Evolutionary conservation across 1,140 invertebrate species (phyloP), one percentile per base, ranked within the genome.

Genomic region (Tyrophagus putrescentiae): DNA sequence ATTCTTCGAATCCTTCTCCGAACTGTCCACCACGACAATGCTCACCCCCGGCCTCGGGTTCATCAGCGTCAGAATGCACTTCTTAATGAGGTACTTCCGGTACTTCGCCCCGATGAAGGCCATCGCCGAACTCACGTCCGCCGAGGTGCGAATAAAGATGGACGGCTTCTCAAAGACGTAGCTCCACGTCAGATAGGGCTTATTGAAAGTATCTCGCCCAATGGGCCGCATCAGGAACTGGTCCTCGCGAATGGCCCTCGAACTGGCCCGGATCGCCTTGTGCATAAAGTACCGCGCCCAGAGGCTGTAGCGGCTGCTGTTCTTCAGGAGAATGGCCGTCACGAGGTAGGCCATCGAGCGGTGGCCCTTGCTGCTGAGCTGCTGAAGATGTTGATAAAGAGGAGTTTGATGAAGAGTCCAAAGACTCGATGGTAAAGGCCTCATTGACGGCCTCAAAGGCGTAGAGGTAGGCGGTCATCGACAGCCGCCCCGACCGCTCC

Each of bases 1-100:
- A 18, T 36, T 31, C 21, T 39, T 39, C 0, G 16, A 3, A 34
- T 28, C 23, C 3, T n/a, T n/a, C n/a, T n/a, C 9, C 39, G 27
- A 2, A 53, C 7, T 5, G 3, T 54, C 27, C 9, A 16, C 1
- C 11, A 60, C 29, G 4, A 61, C n/a, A 18, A 42, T 59, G 28
- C 33, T 42, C 4, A 56, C 33, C 25, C 62, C 62, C n/a, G 11
- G 42, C 25, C 41, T 23, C 13, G 63, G 63, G 39, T 64, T 64
- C 42, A 62, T 62, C 44, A 64, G 36, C 3, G 63, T 62, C 16
- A 64, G 41, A 39, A 64, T 63, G 23, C 52, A 58, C 42, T 64
- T 64, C 31, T 64, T 64, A 16, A 64, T 64, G 42, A 64, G 36
- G 60, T 64, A 64, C 13, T 53, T 39, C 23, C 63, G 52, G 50